A percentile compares a stretch with the other conserved stretches of the same genome.
phyloP scores from a whole-genome alignment of 1,140 invertebrate genomes.

The Panagrolaimus sp. region DNA sequence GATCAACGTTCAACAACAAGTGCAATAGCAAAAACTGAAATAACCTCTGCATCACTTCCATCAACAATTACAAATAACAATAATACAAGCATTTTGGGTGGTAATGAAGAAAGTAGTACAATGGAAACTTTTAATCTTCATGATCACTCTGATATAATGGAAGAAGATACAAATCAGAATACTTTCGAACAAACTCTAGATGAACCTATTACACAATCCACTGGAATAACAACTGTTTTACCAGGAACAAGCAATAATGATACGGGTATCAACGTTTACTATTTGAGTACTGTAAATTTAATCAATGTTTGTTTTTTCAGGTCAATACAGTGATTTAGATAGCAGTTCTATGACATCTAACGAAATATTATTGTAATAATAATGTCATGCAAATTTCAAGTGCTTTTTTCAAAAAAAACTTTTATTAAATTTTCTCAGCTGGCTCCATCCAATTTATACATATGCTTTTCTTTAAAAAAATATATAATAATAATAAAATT shows the following conservation, averaged over 20 bases:
- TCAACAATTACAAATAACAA: conserved; percentile 17
- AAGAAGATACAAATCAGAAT: conserved; percentile 14
- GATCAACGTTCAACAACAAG: conserved; percentile 8
- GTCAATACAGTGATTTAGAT: conserved; percentile 41
- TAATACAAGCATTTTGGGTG: background rate
- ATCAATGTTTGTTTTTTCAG: conserved; percentile 28
- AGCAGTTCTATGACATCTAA: conserved; percentile 46
- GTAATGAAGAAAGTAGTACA: conserved; percentile 28
- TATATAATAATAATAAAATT: too few species aligned
- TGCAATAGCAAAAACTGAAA: conserved; percentile 16
- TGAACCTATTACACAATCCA: conserved; percentile 28
- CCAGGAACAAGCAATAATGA: conserved; percentile 29
- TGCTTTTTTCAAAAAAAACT: too few species aligned
- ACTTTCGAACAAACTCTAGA: too few species aligned
- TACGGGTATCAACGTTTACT: conserved; percentile 13
- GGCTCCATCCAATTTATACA: too few species aligned
- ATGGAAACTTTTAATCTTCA: conserved; percentile 21
- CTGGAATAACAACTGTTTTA: conserved; percentile 45
- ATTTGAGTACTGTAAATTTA: conserved; percentile 1
- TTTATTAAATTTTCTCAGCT: too few species aligned
- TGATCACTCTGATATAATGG: conserved; percentile 24
- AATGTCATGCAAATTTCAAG: too few species aligned
- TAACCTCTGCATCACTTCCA: conserved; percentile 11
- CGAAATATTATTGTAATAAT: conserved; percentile 42
- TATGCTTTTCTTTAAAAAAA: too few species aligned